Percentiles rank a stretch among this genome's conserved stretches.
Conservation (phyloP, 92 coral and sea anemone genomes). For the Muricea muricata region DNA sequence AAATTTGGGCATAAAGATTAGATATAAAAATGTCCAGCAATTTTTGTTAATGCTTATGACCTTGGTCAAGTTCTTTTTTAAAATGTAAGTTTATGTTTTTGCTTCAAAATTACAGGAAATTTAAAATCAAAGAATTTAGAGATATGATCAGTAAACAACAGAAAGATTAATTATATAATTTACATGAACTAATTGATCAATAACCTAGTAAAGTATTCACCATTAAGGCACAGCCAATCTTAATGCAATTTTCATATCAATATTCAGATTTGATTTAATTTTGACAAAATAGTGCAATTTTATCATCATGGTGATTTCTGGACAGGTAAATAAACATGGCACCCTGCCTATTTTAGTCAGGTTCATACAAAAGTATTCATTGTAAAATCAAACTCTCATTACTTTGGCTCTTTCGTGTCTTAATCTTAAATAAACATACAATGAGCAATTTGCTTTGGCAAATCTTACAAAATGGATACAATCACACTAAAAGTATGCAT, state of each 20-base stretch:
- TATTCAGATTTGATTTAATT: background rate
- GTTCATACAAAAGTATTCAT: background rate
- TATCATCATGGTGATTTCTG: background rate
- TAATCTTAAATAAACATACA: background rate
- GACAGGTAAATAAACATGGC: background rate
- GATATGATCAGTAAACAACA: background rate
- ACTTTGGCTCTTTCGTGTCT: too few relatives aligned
- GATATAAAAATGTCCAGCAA: too few relatives aligned
- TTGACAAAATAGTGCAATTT: background rate
- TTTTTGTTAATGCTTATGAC: too few relatives aligned
- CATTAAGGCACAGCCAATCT: too few relatives aligned
- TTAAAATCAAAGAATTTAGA: too few relatives aligned
- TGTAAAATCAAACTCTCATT: background rate
- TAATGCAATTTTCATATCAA: background rate
- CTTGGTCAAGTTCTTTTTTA: too few relatives aligned
- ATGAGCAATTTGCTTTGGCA: background rate
- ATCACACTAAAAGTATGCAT: too few relatives aligned
- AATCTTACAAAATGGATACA: background rate
- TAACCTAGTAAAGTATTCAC: too few relatives aligned
- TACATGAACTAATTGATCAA: too few relatives aligned
- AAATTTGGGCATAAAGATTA: too few relatives aligned
- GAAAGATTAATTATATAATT: background rate
- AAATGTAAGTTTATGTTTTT: too few relatives aligned
- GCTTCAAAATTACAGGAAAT: too few relatives aligned
- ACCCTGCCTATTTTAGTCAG: background rate